Evolutionary conservation across 2,888 invertebrate species (phyloP), one percentile per base, ranked within the genome.

Genomic region (Drosophila ustulata): DNA sequence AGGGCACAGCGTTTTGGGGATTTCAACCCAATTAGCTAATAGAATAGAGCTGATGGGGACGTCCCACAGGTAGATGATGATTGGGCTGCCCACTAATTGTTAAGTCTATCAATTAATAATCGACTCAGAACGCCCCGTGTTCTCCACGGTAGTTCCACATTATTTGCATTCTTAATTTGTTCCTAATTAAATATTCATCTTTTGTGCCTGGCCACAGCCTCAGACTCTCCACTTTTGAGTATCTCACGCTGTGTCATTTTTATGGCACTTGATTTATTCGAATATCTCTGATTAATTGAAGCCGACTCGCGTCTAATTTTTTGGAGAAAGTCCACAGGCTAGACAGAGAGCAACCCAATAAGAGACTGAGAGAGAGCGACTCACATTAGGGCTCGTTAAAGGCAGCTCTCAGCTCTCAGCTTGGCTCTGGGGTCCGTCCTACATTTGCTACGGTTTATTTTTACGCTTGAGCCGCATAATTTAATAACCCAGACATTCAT

Each of bases 91-190:
- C 73, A 71, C 84, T 85, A 85, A 85, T 85, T 86, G 82, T 75
- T 67, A 72, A 66, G 71, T 73, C 74, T 73, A 82, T 83, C 82
- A 72, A 85, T 85, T 84, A 85, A 84, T 81, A 84, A 84, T 82
- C 76, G 83, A 78, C 28, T 41, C 32, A 34, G 61, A 61, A 68
- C 66, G 65, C 75, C 76, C 49, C 37, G 37, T 5, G 37, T 28
- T 64, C 79, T 55, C 71, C 76, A 70, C 84, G 72, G 84, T 84
- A 86, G 85, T 86, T 84, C 82, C 75, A 80, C 75, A 75, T 85
- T 85, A 85, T 85, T 85, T 85, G 87, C 85, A 85, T 85, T 85
- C 81, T 85, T 85, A 85, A 85, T 85, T 85, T 81, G 81, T 84
- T 84, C 78, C 81, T 78, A 84, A 85, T 86, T 87, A 84, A 86